Percentiles rank a stretch among this genome's conserved stretches.
Conservation (phyloP, 1,140 invertebrate genomes). For the Cotesia glomerata region DNA sequence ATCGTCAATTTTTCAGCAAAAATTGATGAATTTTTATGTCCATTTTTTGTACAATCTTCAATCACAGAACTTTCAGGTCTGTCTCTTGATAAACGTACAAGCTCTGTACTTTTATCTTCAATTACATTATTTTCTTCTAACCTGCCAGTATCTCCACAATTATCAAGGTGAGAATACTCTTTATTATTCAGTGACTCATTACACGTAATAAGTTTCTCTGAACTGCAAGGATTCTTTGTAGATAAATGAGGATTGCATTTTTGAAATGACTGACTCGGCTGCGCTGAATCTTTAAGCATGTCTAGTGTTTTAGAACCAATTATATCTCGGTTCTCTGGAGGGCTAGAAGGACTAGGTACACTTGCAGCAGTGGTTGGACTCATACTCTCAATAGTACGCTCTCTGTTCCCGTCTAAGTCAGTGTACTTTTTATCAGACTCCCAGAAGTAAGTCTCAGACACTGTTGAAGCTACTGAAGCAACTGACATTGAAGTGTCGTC, state of each 20-base stretch:
- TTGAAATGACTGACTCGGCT: constrained; percentile 22
- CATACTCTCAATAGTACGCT: constrained; percentile 47
- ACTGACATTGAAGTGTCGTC: constrained; percentile 51
- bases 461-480: constrained; percentile 47
- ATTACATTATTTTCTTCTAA: too few relatives aligned
- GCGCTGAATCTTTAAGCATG: constrained; percentile 51
- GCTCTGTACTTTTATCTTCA: too few relatives aligned
- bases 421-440: constrained; percentile 55
- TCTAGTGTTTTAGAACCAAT: constrained; percentile 55
- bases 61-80: neutral
- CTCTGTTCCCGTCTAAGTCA: constrained; percentile 46
- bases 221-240: constrained; percentile 1
- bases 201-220: neutral
- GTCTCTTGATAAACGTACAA: too few relatives aligned
- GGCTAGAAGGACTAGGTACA: constrained; percentile 58
- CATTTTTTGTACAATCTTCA: constrained; percentile 27
- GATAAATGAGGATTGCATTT: constrained; percentile 9
- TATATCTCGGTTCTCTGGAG: constrained; percentile 52
- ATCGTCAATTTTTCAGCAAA: constrained; percentile 36
- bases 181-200: neutral
- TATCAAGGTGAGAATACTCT: neutral
- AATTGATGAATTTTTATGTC: constrained; percentile 34
- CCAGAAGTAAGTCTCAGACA: constrained; percentile 57
- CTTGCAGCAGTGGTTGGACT: constrained; percentile 56
- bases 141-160: neutral